A percentile compares a stretch with the other conserved stretches of the same genome.
phyloP scores from a whole-genome alignment of 2,888 invertebrate species.

The Pantelozetes paolii region DNA sequence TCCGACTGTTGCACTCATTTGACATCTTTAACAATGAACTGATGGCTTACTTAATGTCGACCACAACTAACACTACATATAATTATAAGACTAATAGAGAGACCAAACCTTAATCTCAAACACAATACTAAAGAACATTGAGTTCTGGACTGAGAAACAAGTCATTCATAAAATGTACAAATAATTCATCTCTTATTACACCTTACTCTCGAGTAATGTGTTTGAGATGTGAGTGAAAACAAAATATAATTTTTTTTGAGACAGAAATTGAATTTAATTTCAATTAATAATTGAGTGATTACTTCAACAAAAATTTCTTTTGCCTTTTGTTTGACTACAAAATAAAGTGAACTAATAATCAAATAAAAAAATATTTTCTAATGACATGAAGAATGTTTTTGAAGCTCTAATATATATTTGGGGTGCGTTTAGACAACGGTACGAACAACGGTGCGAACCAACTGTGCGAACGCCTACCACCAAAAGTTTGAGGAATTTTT shows the following conservation, averaged over 20 bases:
- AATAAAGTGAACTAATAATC: conserved; percentile 23
- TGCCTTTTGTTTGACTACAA: conserved; percentile 7
- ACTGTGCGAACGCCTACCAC: conserved; percentile 21
- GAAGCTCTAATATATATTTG: background rate
- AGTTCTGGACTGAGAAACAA: background rate
- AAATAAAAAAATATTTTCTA: conserved; percentile 15
- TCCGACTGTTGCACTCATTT: background rate
- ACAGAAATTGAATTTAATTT: background rate
- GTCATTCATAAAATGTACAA: conserved; percentile 8
- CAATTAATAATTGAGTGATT: conserved; percentile 1
- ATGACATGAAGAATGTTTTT: conserved; percentile 18
- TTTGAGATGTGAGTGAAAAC: background rate
- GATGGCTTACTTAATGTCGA: background rate
- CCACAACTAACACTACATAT: background rate
- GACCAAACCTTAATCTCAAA: background rate
- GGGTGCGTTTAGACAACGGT: conserved; percentile 2
- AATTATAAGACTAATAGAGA: background rate
- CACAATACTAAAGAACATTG: background rate
- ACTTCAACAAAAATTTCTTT: background rate
- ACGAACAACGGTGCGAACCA: no score
- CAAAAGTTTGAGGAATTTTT: conserved; percentile 14
- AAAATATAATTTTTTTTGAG: no score
- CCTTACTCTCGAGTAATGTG: background rate
- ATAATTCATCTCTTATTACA: no score
- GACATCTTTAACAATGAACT: conserved; percentile 3